Conservation (phyloP, 2,888 invertebrate species). For the Metopia argyrocephala region DNA sequence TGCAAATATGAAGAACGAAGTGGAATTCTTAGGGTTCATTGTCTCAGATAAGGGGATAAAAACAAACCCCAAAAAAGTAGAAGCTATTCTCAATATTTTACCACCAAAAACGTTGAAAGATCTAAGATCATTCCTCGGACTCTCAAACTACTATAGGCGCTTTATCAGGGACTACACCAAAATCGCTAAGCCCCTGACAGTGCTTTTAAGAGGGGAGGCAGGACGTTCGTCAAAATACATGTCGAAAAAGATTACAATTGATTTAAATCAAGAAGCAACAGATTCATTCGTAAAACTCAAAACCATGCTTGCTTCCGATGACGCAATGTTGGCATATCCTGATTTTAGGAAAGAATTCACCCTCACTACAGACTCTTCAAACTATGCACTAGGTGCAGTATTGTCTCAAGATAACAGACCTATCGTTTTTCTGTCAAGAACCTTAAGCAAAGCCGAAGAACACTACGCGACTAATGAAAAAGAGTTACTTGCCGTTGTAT, state of each 20-base stretch:
- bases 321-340: constrained; percentile 37
- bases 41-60: constrained; percentile 6
- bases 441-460: constrained; percentile 25
- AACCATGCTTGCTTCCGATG: constrained; percentile 15
- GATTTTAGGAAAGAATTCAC: constrained; percentile 51
- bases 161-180: constrained; percentile 34
- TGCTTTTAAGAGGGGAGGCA: constrained; percentile 11
- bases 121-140: neutral
- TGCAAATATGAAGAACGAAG: neutral
- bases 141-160: constrained; percentile 15
- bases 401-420: constrained; percentile 46
- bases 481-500: no score
- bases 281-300: constrained; percentile 29
- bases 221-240: constrained; percentile 27
- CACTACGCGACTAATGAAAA: constrained; percentile 30
- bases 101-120: neutral
- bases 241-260: constrained; percentile 16
- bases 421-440: constrained; percentile 35
- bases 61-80: constrained; percentile 12
- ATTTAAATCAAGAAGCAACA: constrained; percentile 13
- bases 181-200: constrained; percentile 31
- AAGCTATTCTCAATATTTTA: constrained; percentile 8
- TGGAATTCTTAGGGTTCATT: neutral
- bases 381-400: constrained; percentile 46
- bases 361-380: constrained; percentile 44